These are phyloP conservation scores for Sebastes fasciatus DNA, from an alignment of 2,113 vertebrate species.

Conservation along the genomic window DNA sequence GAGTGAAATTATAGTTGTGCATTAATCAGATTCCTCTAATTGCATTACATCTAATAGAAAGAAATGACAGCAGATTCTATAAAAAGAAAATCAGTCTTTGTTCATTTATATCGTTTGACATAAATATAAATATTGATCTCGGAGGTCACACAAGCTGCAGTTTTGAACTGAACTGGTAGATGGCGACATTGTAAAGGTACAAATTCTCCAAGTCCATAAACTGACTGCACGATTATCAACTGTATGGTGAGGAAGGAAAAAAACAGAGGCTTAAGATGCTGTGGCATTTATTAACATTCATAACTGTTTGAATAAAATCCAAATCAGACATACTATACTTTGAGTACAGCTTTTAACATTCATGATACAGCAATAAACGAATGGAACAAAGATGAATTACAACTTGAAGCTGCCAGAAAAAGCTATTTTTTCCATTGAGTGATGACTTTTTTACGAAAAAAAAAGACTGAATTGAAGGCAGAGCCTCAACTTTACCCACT, in stretches of 20 bases:
- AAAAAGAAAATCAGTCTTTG: conserved; percentile 10
- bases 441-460: not conserved
- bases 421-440: not conserved
- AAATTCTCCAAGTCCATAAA: not conserved
- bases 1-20: conserved; percentile 13
- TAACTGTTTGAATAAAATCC: conserved; percentile 37
- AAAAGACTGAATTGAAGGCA: conserved; percentile 39
- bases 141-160: not conserved
- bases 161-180: conserved; percentile 28
- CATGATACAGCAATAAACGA: conserved; percentile 25
- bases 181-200: conserved; percentile 25
- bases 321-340: conserved; percentile 23
- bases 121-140: not conserved
- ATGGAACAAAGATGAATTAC: conserved; percentile 5
- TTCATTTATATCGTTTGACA: not conserved
- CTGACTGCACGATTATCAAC: not conserved
- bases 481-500: not conserved
- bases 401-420: not conserved
- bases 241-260: not conserved
- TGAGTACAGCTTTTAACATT: conserved; percentile 59
- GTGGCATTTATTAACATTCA: conserved; percentile 69
- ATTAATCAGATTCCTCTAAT: conserved; percentile 33
- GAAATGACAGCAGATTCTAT: not conserved
- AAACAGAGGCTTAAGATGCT: not conserved
- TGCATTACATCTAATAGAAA: conserved; percentile 11